phyloP scores from a whole-genome alignment of 2,888 invertebrate genomes.

The Disparrhopalites patrizii region DNA sequence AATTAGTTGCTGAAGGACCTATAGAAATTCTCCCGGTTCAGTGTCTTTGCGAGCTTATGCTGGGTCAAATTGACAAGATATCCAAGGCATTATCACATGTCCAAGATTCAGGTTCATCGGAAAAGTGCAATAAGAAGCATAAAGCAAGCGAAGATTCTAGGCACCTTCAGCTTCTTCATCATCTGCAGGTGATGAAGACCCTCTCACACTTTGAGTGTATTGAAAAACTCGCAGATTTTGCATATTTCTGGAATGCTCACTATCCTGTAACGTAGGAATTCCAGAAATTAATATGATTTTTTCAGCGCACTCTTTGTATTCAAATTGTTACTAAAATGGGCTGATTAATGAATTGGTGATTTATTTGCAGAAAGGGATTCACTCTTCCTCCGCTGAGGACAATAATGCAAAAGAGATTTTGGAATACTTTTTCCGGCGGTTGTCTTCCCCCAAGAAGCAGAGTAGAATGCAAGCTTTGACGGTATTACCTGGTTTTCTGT shows the following conservation, averaged over 20 bases:
- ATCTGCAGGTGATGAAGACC: conserved; percentile 59
- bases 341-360: neutral
- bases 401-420: conserved; percentile 70
- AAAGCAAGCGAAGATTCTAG: conserved; percentile 52
- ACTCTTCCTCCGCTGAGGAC: conserved; percentile 32
- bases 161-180: conserved; percentile 62
- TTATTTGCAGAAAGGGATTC: conserved; percentile 36
- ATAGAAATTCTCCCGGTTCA: conserved; percentile 76
- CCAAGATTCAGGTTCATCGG: conserved; percentile 51
- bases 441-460: conserved; percentile 74
- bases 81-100: conserved; percentile 26
- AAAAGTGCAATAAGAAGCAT: conserved; percentile 54
- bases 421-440: conserved; percentile 79
- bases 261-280: no score
- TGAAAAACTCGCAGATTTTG: no score
- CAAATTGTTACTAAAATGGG: no score
- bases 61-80: conserved; percentile 54
- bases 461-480: conserved; percentile 70
- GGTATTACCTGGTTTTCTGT: no score
- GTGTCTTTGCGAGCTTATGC: conserved; percentile 91
- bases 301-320: no score
- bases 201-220: no score
- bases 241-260: no score
- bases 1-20: conserved; percentile 85
- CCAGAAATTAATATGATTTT: no score